Evolutionary conservation across 2,888 invertebrate genomes (phyloP).

Genomic region (Brassicogethes aeneus): DNA sequence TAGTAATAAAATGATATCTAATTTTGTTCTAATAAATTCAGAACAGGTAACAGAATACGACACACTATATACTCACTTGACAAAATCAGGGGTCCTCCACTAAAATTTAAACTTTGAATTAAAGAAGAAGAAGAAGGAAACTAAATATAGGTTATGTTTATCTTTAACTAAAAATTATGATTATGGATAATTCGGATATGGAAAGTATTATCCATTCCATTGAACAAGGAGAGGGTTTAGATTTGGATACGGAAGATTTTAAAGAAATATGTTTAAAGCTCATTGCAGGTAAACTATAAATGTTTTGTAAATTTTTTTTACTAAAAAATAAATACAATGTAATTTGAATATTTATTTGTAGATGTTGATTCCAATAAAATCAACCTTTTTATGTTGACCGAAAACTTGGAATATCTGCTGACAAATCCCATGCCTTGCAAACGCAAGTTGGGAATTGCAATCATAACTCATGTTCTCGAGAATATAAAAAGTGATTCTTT

Average conservation of each 20-base stretch:
- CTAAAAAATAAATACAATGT: not conserved
- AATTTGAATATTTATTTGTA: constrained; percentile 34
- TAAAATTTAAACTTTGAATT: too few relatives aligned
- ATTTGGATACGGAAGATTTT: constrained; percentile 11
- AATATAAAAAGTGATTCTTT: constrained; percentile 22
- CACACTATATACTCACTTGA: too few relatives aligned
- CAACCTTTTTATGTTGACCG: constrained; percentile 51
- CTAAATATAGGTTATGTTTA: too few relatives aligned
- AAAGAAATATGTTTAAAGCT: constrained; percentile 13
- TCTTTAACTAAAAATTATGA: too few relatives aligned
- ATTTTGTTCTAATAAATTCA: too few relatives aligned
- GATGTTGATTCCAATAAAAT: constrained; percentile 46
- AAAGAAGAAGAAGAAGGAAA: too few relatives aligned
- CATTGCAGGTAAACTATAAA: constrained; percentile 7
- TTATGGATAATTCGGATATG: not conserved
- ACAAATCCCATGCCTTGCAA: constrained; percentile 49
- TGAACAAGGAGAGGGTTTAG: constrained; percentile 10
- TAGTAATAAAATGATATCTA: too few relatives aligned
- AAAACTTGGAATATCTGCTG: constrained; percentile 57
- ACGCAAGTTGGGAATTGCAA: constrained; percentile 24
- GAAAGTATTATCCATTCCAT: not conserved
- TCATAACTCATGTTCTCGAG: constrained; percentile 26
- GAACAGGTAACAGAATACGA: too few relatives aligned
- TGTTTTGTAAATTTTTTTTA: too few relatives aligned
- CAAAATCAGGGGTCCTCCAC: too few relatives aligned